phyloP scores from a whole-genome alignment of 2,113 vertebrate species.

The Mormoops blainvillei region DNA sequence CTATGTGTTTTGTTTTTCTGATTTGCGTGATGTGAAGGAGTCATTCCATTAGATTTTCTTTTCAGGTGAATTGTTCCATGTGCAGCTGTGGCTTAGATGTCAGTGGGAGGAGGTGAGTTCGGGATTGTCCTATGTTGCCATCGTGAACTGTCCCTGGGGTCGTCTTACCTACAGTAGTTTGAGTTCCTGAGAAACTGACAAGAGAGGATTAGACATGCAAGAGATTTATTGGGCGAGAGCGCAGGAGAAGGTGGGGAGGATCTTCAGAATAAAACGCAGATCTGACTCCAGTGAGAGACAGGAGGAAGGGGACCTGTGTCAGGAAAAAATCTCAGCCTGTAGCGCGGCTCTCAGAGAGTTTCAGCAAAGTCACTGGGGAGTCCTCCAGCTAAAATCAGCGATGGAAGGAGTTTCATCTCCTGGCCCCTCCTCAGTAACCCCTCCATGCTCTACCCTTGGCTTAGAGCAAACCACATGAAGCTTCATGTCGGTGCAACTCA shows the following conservation, averaged over 20 bases:
- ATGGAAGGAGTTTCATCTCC: neutral
- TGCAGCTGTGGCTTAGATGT: neutral
- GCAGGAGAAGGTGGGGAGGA: neutral
- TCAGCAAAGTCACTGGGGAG: neutral
- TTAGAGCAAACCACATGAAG: neutral
- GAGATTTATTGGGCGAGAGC: neutral
- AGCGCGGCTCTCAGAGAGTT: neutral
- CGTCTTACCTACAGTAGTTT: neutral
- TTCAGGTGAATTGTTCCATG: neutral
- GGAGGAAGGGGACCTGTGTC: neutral
- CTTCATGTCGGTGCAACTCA: neutral
- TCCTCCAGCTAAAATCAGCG: neutral
- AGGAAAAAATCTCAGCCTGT: neutral
- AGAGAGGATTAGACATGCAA: neutral
- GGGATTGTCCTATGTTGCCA: neutral
- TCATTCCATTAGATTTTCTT: neutral
- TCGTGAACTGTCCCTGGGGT: neutral
- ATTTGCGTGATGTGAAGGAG: neutral
- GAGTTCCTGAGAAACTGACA: neutral
- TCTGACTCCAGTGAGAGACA: neutral
- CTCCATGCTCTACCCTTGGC: fast-evolving
- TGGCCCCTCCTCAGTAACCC: no score
- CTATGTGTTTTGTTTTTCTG: neutral
- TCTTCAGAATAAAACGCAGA: neutral
- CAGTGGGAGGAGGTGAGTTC: neutral